A percentile compares a stretch with the other conserved stretches of the same genome.
phyloP scores from a whole-genome alignment of 2,888 invertebrate genomes.

The Timandra comae region DNA sequence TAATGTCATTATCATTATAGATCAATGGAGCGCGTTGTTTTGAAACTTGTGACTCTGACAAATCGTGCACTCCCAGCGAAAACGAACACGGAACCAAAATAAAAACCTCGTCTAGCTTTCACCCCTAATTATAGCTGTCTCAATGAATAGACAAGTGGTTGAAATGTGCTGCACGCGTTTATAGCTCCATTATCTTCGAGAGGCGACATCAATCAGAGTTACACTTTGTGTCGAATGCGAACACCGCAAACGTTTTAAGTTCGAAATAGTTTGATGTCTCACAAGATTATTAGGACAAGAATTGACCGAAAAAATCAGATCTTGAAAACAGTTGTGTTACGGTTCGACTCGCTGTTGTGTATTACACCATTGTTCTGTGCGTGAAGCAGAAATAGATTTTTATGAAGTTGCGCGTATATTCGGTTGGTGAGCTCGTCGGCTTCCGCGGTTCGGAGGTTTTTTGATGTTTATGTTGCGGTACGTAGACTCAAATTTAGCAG shows the following conservation, averaged over 20 bases:
- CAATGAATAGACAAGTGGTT: constrained; percentile 40
- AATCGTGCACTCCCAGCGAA: constrained; percentile 40
- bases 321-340: constrained; percentile 7
- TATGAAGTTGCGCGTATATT: constrained; percentile 16
- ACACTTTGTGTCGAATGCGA: no score
- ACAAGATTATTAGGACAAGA: constrained; percentile 8
- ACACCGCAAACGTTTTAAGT: no score
- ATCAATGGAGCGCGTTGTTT: constrained; percentile 16
- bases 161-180: constrained; percentile 27
- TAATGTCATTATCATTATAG: constrained; percentile 17
- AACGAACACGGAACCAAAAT: constrained; percentile 42
- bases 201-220: constrained; percentile 11
- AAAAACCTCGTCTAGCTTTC: constrained; percentile 47
- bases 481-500: background rate
- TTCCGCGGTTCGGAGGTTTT: constrained; percentile 9
- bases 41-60: constrained; percentile 17
- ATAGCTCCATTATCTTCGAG: constrained; percentile 19
- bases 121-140: constrained; percentile 58
- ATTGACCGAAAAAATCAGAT: constrained; percentile 12
- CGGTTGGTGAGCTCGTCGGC: constrained; percentile 17
- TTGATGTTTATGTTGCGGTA: constrained; percentile 18
- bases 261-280: background rate
- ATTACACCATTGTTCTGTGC: constrained; percentile 17
- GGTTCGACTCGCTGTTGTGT: constrained; percentile 5
- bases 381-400: constrained; percentile 18